Evolutionary conservation across 2,113 vertebrate genomes (phyloP), one percentile per base, ranked within the genome.

Genomic region (Poeciliopsis retropinna): DNA sequence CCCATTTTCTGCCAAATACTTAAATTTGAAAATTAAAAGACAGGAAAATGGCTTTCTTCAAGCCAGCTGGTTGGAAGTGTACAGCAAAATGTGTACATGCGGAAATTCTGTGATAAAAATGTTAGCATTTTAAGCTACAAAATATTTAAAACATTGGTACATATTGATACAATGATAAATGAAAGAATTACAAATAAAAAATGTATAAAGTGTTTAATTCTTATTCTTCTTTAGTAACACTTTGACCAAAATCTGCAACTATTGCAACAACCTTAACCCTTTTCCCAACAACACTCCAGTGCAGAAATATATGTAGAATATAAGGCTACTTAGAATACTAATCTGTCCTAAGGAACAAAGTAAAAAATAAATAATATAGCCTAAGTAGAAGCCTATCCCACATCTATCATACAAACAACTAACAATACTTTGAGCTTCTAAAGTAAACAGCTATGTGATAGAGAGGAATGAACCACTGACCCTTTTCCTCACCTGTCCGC

Each of bases 381-480:
- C 8, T n/a, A 64, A 64, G 22, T 13, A 41, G n/a, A n/a, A 41
- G 12, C 15, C 25, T 41, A 28, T 66, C 14, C 32, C 31, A 32
- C 22, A 37, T 25, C 32, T 27, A 28, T 4, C 8, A 44, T 51
- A 68, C 28, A 82, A 73, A 77, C 51, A 67, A 7, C 19, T 60
- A 41, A n/a, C 25, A 54, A 74, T 62, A 30, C 68, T 41, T 63
- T 73, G 61, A 84, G 64, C 72, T 67, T 47, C 27, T 57, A 78
- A 87, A 73, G 82, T 83, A 92, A 95, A 79, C 90, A 95, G 83
- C 81, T 64, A 75, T 41, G 68, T 69, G 85, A 89, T 90, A 72
- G 67, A 68, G 44, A 83, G 80, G 85, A 84, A 79, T 90, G 87
- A 83, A 80, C 91, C 90, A 87, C 5, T 90, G 93, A 95, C 93